Base-by-base conservation (phyloP, 2,888 invertebrate genomes). In the Dryobotodes eremita region DNA sequence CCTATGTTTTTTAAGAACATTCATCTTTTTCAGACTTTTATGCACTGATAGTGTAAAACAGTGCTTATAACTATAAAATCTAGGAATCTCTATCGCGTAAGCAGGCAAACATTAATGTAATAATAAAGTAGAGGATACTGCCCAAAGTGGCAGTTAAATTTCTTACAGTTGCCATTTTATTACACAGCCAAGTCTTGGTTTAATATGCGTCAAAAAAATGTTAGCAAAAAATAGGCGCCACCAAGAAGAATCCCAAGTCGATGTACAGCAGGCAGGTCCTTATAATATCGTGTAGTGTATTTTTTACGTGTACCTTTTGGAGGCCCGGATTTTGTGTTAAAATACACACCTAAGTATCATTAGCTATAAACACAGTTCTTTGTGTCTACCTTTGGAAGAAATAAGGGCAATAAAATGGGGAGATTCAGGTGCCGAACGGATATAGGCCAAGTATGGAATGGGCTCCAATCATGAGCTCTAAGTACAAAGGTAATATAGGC, bases 321-420 rank as follows among this genome's bases (percentile, higher is more conserved):
- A 92, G 92, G 91, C 91, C 93, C 89, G 93, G 93, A 93, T 91
- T 94, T 92, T 95, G 96, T 97, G 96, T 97, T 96, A 97, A 96
- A 96, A 97, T 96, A 96, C 96, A 95, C 96, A 96, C 96, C 96
- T 96, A 95, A 96, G 93, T 94, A 96, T 96, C 95, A 96, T 97
- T 96, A 96, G 95, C 96, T 95, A 96, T 97, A 96, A 96, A 96
- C 96, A 95, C 94, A 93, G 93, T 93, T 95, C 95, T 96, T 96
- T 96, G 95, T 96, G 95, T 96, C 94, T 94, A 90, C 94, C 94
- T 93, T 94, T 92, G 92, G 89, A 94, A 93, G 94, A 95, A 95
- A 96, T 96, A 95, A 94, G 93, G 94, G 94, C 93, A 95, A 96
- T 96, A 96, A 96, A 96, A 92, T 94, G 90, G 90, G 91, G 91